Base-by-base conservation (phyloP, 2,888 invertebrate species). In the Caenorhabditis panamensis region DNA sequence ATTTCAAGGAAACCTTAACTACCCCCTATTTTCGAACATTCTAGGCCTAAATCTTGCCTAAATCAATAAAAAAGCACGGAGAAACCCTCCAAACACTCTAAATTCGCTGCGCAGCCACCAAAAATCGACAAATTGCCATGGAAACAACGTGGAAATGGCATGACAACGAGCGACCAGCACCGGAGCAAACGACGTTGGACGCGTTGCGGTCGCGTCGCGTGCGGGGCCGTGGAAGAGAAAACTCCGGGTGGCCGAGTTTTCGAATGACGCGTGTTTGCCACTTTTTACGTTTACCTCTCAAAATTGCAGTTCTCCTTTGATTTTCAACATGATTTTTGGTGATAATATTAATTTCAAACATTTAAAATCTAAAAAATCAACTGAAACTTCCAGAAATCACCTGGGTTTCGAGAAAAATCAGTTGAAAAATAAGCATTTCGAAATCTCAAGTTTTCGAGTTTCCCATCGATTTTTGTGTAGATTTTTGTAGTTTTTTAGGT, bases 121-220 rank as follows among this genome's bases (percentile, higher is more conserved):
- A n/a, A n/a, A n/a, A n/a, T n/a, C n/a, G n/a, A 20, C 11, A 51
- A 36, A 73, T 51, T 26, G 54, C 16, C 49, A 73, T 63, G 56
- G 64, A 63, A 64, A 73, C 72, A 31, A 37, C 56, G 24, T 18
- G 47, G 24, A 58, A 31, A 16, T 9, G 31, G 31, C 44, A 26
- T n/a, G 62, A 20, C 51, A 51, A 9, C 31, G 31, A 9, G 31
- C 31, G n/a, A 31, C 5, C 31, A 9, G 31, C 9, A 9, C 31
- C 28, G 44, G 26, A 28, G 41, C 56, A 22, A 20, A 37, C 49
- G 62, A 37, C 18, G 18, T 47, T 28, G n/a, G n/a, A 13, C 8
- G 77, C 77, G 77, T 28, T 18, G 77, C 77, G 77, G 77, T 69
- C 44, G 59, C 59, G 64, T 64, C 41, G 63, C 59, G 69, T 24